Evolutionary conservation across 2,888 invertebrate genomes (phyloP).

Genomic region (Habrosyne pyritoides): DNA sequence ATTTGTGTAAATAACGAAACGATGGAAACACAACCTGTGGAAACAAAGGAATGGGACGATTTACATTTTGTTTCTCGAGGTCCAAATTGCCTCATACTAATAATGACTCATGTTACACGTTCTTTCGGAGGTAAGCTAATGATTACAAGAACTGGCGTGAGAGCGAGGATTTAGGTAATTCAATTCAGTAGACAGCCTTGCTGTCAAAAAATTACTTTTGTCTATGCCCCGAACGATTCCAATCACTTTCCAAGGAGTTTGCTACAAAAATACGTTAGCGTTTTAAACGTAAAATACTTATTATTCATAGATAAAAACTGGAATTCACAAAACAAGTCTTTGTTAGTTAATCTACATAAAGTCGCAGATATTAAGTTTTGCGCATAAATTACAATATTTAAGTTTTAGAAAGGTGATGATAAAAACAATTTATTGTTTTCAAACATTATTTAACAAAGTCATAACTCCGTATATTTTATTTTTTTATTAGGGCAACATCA

Average conservation of each 20-base stretch:
- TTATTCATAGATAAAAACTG: no score
- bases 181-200: slow-evolving; percentile 35
- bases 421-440: no score
- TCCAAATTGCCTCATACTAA: slow-evolving; percentile 52
- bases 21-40: slow-evolving; percentile 56
- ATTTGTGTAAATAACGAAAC: slow-evolving; percentile 72
- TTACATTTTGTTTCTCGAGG: slow-evolving; percentile 56
- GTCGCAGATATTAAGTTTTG: background rate
- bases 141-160: slow-evolving; percentile 25
- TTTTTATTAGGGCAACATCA: no score
- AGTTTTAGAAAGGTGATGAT: no score
- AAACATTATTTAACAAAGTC: no score
- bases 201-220: slow-evolving; percentile 18
- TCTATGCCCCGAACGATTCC: slow-evolving; percentile 23
- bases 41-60: slow-evolving; percentile 59
- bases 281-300: background rate
- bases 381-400: no score
- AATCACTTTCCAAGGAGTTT: background rate
- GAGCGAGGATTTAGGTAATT: slow-evolving; percentile 46
- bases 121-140: slow-evolving; percentile 46
- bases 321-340: background rate
- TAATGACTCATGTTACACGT: slow-evolving; percentile 56
- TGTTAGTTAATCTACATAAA: background rate
- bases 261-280: background rate
- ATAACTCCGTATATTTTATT: no score